Evolutionary conservation across 2,888 invertebrate species (phyloP), one percentile per base, ranked within the genome.

Genomic region (Scaptodrosophila latifasciaeformis): DNA sequence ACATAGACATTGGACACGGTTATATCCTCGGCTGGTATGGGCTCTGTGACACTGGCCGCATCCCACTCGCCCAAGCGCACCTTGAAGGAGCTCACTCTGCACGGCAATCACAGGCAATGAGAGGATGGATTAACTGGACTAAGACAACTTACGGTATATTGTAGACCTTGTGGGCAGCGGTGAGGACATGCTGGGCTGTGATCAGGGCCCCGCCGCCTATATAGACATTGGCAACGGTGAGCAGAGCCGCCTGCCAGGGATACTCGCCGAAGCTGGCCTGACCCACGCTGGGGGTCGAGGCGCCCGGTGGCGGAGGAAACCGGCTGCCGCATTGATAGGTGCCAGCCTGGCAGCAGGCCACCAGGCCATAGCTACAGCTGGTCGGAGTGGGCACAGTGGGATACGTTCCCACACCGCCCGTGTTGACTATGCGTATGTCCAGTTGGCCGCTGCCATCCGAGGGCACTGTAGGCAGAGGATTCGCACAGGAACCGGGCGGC

Each of bases 1-100:
- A 90, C 87, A 62, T 89, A 90, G 31, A 93, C 89, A 67, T 87
- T 88, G 3, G 86, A 79, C 0, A 92, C 87, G 3, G 83, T 85
- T 61, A 90, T 89, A 79, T 93, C 92, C 70, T 91, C 88, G 56
- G 89, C 90, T 0, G 91, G 89, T 44, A 91, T 88, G 0, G 91
- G 90, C 66, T 94, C 93, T 30, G 86, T 88, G 1, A 89, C 89
- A 4, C 88, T 89, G 18, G 89, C 88, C 0, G 91, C 91, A 82
- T 94, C 90, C 92, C 93, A 93, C 81, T 93, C 93, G 0, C 94
- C 94, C 1, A 93, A 84, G 21, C 93, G 89, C 1, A 92, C 89
- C 83, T 92, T 92, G 15, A 92, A 87, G 10, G 85, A 70, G 2
- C 59, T 67, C 5, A 71, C 64, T 12, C 86, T 86, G 49, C 0